These are phyloP conservation scores for Drosophila cardini DNA, from an alignment of 1,140 invertebrate genomes.

Conservation along the genomic window DNA sequence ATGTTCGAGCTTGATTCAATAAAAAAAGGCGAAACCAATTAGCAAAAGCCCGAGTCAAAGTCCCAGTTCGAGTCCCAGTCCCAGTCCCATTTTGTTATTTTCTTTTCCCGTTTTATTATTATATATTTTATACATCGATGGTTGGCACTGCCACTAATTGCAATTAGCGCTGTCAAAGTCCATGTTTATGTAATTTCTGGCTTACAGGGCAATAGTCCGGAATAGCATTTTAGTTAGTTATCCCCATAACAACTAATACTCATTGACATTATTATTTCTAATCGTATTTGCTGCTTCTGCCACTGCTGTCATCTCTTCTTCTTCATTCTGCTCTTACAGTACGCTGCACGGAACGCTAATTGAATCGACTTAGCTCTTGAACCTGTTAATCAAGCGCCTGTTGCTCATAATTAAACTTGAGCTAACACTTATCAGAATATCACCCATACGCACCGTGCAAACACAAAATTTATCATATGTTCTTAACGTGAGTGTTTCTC, in stretches of 20 bases:
- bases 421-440: conserved; percentile 42
- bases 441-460: not conserved
- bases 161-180: conserved; percentile 73
- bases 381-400: conserved; percentile 48
- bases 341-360: conserved; percentile 54
- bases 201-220: conserved; percentile 10
- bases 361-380: conserved; percentile 32
- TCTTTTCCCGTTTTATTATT: conserved; percentile 14
- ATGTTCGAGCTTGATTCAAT: conserved; percentile 64
- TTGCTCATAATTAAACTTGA: conserved; percentile 56
- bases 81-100: conserved; percentile 71
- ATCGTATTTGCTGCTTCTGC: conserved; percentile 56
- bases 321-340: conserved; percentile 18
- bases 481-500: conserved; percentile 1
- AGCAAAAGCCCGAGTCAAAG: conserved; percentile 47
- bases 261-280: conserved; percentile 71
- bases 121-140: conserved; percentile 20
- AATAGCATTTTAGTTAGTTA: conserved; percentile 30
- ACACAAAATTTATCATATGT: conserved; percentile 5
- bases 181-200: conserved; percentile 59
- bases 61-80: conserved; percentile 20
- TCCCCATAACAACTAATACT: conserved; percentile 49
- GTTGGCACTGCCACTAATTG: conserved; percentile 59
- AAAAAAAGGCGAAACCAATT: conserved; percentile 71
- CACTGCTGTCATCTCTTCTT: conserved; percentile 18